These are phyloP conservation scores for Phataginus tetradactyla DNA, from an alignment of 2,797 vertebrate genomes.

Conservation along the genomic window DNA sequence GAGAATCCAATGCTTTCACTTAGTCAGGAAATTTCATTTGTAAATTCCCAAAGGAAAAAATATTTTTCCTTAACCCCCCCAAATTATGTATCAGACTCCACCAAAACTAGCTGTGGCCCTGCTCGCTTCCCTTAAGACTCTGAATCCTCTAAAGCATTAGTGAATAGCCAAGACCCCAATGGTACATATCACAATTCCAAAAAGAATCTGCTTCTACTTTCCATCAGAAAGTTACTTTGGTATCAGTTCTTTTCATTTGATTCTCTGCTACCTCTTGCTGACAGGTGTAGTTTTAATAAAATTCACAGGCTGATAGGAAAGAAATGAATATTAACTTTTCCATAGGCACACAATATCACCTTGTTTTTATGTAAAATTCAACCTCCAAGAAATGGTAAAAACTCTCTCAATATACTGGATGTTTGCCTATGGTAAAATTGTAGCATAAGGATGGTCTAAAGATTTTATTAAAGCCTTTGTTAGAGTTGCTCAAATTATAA, in stretches of 20 bases:
- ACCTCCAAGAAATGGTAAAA: constrained; percentile 66
- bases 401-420: constrained; percentile 49
- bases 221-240: not conserved
- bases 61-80: not conserved
- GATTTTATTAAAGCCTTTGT: constrained; percentile 4
- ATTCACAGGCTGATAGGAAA: constrained; percentile 55
- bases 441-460: not conserved
- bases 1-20: not conserved
- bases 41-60: constrained; percentile 35
- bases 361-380: constrained; percentile 77
- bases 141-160: not conserved
- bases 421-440: constrained; percentile 23
- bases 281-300: constrained; percentile 74
- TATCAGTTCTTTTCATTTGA: constrained; percentile 3
- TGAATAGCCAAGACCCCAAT: not conserved
- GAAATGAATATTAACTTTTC: constrained; percentile 73
- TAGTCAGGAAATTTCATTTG: not conserved
- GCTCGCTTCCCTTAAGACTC: not conserved
- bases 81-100: not conserved
- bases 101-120: not conserved
- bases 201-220: not conserved
- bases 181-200: not conserved
- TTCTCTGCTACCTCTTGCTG: constrained; percentile 41
- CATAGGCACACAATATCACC: constrained; percentile 57
- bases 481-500: not conserved